A percentile compares a stretch with the other conserved stretches of the same genome.
Evolutionary conservation across 1,140 invertebrate genomes (phyloP).

Genomic region (Andrena cerasifolii): DNA sequence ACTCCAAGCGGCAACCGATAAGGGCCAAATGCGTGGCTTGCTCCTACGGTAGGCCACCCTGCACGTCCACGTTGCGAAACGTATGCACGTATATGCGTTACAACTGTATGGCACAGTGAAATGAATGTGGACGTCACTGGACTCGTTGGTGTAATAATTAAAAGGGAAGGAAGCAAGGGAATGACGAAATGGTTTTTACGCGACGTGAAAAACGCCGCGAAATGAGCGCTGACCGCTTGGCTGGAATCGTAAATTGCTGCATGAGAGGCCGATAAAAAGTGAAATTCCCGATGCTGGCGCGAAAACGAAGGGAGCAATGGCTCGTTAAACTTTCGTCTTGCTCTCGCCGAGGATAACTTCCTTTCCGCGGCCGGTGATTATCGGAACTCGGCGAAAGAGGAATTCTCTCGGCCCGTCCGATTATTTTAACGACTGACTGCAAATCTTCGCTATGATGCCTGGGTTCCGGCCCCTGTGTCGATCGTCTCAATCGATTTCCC

Average conservation of each 20-base stretch:
- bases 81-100: too few species aligned
- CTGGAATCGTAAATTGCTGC: constrained; percentile 2
- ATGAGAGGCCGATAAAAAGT: constrained; percentile 8
- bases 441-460: constrained; percentile 41
- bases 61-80: too few species aligned
- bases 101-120: background rate
- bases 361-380: constrained; percentile 70
- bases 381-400: constrained; percentile 49
- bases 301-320: constrained; percentile 64
- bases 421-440: constrained; percentile 63
- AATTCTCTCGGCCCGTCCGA: constrained; percentile 55
- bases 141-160: background rate
- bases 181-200: background rate
- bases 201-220: background rate
- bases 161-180: background rate
- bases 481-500: constrained; percentile 47
- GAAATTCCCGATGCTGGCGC: constrained; percentile 39
- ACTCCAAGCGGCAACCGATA: too few species aligned
- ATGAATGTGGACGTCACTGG: background rate
- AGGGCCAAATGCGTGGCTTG: too few species aligned
- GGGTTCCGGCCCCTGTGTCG: background rate
- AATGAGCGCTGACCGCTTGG: too few species aligned
- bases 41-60: too few species aligned
- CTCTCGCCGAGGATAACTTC: constrained; percentile 65
- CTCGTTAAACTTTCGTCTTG: constrained; percentile 72